Evolutionary conservation across 2,113 vertebrate genomes (phyloP).

Genomic region (Aythya baeri): DNA sequence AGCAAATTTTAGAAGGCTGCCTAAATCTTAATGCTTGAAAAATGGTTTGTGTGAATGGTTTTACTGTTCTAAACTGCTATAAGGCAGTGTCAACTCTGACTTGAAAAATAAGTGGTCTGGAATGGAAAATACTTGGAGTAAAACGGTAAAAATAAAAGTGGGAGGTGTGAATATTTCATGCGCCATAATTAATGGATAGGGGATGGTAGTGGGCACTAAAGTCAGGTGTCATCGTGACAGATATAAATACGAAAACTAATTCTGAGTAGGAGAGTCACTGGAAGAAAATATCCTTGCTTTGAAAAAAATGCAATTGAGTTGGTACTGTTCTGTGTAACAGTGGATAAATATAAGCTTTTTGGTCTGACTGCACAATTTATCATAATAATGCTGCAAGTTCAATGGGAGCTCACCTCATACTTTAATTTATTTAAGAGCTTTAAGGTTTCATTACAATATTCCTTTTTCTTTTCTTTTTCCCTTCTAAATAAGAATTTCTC

Average conservation of each 20-base stretch:
- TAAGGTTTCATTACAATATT: slow-evolving; percentile 15
- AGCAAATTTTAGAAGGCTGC: not conserved
- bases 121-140: not conserved
- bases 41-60: not conserved
- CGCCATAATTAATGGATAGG: not conserved
- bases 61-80: not conserved
- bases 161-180: not conserved
- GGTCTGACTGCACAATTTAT: not conserved
- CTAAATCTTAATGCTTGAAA: not conserved
- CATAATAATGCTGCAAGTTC: not conserved
- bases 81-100: not conserved
- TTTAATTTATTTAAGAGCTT: slow-evolving; percentile 18
- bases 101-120: not conserved
- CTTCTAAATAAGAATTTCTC: slow-evolving; percentile 15
- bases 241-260: not conserved
- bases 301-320: not conserved
- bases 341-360: not conserved
- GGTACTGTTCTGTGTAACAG: not conserved
- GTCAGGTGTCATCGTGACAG: not conserved
- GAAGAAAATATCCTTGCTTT: not conserved
- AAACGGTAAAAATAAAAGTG: not conserved
- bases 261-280: not conserved
- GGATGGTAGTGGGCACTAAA: not conserved
- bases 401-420: slow-evolving; percentile 5
- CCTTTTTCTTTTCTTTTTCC: not conserved